Evolutionary conservation across 2,113 vertebrate genomes (phyloP).

Genomic region (Leuciscus idus): DNA sequence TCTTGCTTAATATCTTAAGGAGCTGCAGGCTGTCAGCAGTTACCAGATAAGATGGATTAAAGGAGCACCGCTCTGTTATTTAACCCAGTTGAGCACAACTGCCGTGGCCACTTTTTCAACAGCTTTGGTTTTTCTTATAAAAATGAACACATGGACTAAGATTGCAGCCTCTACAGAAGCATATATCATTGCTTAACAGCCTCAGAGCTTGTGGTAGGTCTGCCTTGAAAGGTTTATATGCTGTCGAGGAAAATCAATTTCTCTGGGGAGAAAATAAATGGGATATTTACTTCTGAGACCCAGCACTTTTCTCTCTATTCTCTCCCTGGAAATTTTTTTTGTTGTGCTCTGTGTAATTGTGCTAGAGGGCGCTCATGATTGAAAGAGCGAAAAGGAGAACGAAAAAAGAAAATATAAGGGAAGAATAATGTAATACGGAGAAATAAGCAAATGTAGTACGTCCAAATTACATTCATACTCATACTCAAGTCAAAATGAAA

Average conservation of each 20-base stretch:
- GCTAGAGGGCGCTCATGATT: no score
- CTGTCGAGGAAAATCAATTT: constrained; percentile 1
- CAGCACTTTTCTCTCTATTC: neutral
- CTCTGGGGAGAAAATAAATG: constrained; percentile 11
- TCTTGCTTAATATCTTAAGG: constrained; percentile 25
- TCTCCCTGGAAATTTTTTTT: neutral
- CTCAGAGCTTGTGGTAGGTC: neutral
- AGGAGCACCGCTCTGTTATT: neutral
- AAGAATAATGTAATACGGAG: no score
- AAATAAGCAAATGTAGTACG: no score
- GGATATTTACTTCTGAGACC: neutral
- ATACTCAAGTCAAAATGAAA: no score
- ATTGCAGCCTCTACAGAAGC: neutral
- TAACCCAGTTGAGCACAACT: constrained; percentile 13
- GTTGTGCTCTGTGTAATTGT: no score
- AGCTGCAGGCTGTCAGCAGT: constrained; percentile 25
- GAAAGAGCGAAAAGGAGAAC: no score
- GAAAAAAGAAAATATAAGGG: no score
- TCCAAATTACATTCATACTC: no score
- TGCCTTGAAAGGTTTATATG: neutral
- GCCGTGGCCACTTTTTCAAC: neutral
- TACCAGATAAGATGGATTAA: constrained; percentile 38
- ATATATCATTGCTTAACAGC: neutral
- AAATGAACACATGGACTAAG: neutral
- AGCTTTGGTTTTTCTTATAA: neutral